Evolutionary conservation across 2,888 invertebrate species (phyloP).

Genomic region (Apodemia mormo): DNA sequence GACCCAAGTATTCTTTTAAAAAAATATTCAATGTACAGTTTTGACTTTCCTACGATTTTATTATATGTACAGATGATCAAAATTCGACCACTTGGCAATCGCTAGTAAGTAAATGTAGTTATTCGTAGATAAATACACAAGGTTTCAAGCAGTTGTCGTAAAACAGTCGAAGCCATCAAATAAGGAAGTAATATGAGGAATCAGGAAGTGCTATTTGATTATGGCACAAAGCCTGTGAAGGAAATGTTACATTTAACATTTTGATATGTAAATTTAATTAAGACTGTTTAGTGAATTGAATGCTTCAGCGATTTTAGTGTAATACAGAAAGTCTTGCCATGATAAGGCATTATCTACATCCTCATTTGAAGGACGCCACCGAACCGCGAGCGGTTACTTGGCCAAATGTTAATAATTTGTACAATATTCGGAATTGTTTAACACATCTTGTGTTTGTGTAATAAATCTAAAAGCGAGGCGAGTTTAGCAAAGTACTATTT

Average conservation of each 20-base stretch:
- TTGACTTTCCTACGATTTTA: too few relatives aligned
- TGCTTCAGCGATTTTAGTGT: conserved; percentile 10
- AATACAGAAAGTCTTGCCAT: conserved; percentile 14
- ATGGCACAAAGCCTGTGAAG: background rate
- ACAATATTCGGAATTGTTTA: conserved; percentile 63
- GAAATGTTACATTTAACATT: background rate
- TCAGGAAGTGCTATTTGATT: background rate
- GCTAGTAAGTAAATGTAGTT: too few relatives aligned
- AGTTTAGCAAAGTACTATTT: too few relatives aligned
- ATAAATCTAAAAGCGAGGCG: background rate
- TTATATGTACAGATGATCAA: too few relatives aligned
- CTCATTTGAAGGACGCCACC: conserved; percentile 74
- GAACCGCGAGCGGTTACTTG: conserved; percentile 55
- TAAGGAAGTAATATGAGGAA: conserved; percentile 4
- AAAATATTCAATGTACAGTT: too few relatives aligned
- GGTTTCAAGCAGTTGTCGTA: background rate
- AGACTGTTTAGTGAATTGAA: background rate
- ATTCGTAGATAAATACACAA: background rate
- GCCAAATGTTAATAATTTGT: conserved; percentile 68
- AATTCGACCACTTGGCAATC: too few relatives aligned
- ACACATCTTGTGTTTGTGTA: conserved; percentile 20
- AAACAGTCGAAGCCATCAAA: background rate
- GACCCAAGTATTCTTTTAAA: too few relatives aligned
- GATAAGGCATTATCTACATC: conserved; percentile 49
- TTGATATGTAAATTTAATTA: conserved; percentile 18